phyloP scores from a whole-genome alignment of 2,888 invertebrate species.

The Chrysina gloriosa region DNA sequence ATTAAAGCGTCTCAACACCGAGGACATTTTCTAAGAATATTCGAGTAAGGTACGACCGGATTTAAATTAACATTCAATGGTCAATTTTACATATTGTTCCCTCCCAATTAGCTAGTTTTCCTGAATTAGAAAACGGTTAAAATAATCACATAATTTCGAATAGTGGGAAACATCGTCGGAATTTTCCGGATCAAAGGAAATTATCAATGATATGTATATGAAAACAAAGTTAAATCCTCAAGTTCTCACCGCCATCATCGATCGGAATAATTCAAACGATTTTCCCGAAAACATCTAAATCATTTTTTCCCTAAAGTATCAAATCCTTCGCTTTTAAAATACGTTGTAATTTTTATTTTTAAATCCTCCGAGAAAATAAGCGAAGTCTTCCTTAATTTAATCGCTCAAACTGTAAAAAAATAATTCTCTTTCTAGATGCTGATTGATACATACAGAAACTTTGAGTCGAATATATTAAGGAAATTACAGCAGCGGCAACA shows the following conservation, averaged over 20 bases:
- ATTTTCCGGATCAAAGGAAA: neutral
- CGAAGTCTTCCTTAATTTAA: slow-evolving; percentile 41
- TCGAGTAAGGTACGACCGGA: slow-evolving; percentile 13
- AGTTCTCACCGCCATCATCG: neutral
- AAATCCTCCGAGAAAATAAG: slow-evolving; percentile 21
- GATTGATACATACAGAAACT: slow-evolving; percentile 39
- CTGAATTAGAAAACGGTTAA: too few species aligned
- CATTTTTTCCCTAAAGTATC: too few species aligned
- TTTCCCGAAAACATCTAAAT: too few species aligned
- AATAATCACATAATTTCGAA: neutral
- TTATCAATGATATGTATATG: slow-evolving; percentile 36
- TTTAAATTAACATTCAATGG: slow-evolving; percentile 30
- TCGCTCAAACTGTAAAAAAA: slow-evolving; percentile 43
- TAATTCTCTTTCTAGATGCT: slow-evolving; percentile 42
- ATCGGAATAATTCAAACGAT: slow-evolving; percentile 16
- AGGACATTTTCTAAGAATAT: neutral
- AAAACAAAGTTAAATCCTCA: slow-evolving; percentile 10
- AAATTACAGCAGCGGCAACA: slow-evolving; percentile 12
- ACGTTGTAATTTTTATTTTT: neutral
- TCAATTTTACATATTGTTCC: slow-evolving; percentile 15
- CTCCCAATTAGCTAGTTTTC: slow-evolving; percentile 8
- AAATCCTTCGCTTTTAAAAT: slow-evolving; percentile 30
- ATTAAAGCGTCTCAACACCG: neutral
- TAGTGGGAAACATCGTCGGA: neutral
- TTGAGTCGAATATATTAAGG: slow-evolving; percentile 39